Percentiles rank a stretch among this genome's conserved stretches.
These are phyloP conservation scores for Abscondita cerata DNA, from an alignment of 2,888 invertebrate genomes.

Conservation along the genomic window DNA sequence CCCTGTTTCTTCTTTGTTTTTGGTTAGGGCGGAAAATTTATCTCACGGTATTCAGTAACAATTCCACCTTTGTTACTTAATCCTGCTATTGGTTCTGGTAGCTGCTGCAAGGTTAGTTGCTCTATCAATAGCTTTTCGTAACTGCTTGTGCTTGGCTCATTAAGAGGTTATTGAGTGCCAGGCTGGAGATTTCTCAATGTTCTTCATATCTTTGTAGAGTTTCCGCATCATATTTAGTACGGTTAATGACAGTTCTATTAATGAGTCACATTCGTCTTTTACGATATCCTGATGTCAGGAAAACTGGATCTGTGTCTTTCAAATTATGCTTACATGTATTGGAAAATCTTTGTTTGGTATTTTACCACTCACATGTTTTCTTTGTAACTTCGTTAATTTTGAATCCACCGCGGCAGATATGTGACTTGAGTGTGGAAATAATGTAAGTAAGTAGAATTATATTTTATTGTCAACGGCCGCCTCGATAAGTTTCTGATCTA, in stretches of 20 bases:
- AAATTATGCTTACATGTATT: no score
- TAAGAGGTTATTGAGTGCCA: no score
- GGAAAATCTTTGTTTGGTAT: no score
- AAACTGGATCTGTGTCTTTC: neutral
- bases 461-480: neutral
- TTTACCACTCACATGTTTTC: conserved; percentile 2
- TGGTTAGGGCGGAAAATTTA: neutral
- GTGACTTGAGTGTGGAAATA: conserved; percentile 7
- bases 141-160: neutral
- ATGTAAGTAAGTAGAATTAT: no score
- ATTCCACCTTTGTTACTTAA: neutral
- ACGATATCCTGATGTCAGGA: conserved; percentile 6
- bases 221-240: conserved; percentile 64
- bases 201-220: conserved; percentile 33
- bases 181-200: neutral
- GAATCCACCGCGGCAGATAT: conserved; percentile 9
- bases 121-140: neutral
- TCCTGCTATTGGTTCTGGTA: neutral
- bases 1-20: conserved; percentile 4
- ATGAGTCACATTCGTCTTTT: no score
- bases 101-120: neutral
- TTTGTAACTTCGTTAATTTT: conserved; percentile 4
- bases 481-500: neutral
- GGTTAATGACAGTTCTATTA: conserved; percentile 62
- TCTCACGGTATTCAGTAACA: conserved; percentile 1